A percentile compares a stretch with the other conserved stretches of the same genome.
phyloP scores from a whole-genome alignment of 2,797 vertebrate species.

The Gobio occitaniae region DNA sequence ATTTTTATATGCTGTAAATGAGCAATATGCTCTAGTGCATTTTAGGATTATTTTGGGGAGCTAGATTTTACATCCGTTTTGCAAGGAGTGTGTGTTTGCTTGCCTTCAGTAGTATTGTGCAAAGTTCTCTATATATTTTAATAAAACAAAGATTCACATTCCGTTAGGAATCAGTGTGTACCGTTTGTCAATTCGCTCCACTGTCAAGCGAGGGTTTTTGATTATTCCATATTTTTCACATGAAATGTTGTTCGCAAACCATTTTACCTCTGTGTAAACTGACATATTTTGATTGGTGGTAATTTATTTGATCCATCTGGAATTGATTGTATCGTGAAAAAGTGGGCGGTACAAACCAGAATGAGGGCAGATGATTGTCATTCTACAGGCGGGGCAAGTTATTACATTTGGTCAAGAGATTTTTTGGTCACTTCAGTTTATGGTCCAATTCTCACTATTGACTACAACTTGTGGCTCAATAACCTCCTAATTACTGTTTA shows the following conservation, averaged over 20 bases:
- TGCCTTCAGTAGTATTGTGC: slow-evolving; percentile 43
- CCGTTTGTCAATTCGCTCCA: neutral
- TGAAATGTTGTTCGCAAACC: neutral
- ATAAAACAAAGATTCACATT: neutral
- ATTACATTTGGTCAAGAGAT: neutral
- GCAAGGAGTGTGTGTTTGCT: slow-evolving; percentile 42
- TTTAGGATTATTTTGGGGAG: neutral
- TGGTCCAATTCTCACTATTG: neutral
- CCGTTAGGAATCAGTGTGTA: neutral
- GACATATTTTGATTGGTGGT: neutral
- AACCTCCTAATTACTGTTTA: neutral
- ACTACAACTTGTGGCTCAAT: neutral
- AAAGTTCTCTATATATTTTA: slow-evolving; percentile 22
- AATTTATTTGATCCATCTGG: neutral
- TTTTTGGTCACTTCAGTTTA: neutral
- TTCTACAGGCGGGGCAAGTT: neutral
- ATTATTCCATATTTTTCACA: neutral
- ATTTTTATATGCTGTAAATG: slow-evolving; percentile 5
- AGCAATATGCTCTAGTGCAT: slow-evolving; percentile 12
- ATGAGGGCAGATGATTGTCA: neutral
- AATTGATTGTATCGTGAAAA: neutral
- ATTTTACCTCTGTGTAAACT: neutral
- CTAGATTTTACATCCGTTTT: slow-evolving; percentile 28
- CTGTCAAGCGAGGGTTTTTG: neutral
- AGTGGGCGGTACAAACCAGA: neutral